Evolutionary conservation across 2,888 invertebrate species (phyloP), one percentile per base, ranked within the genome.

Genomic region (Petrolisthes cinctipes): DNA sequence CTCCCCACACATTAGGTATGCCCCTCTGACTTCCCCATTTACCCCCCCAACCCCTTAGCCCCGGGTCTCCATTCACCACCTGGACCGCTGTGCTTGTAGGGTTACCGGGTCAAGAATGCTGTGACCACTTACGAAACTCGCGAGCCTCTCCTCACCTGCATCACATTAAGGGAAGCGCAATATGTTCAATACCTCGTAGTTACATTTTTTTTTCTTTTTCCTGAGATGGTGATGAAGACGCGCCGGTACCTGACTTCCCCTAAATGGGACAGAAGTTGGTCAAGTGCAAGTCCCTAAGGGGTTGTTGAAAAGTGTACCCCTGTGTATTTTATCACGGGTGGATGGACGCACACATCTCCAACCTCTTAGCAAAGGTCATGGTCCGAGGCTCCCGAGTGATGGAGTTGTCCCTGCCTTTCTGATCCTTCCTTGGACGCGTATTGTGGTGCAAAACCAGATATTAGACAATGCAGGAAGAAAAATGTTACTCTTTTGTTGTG

Each of bases 21-120:
- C 37, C 37, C 71, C 20, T n/a, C 6, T n/a, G 71, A 17, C 14
- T 71, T n/a, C 23, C 68, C 85, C 79, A 20, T 76, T 68, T 37
- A 79, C 66, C 20, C 53, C 82, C 57, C 61, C 78, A 57, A 17
- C 66, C 53, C 37, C 37, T 1, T 37, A 37, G 53, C 73, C 75
- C 84, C 56, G 75, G 73, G 87, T 81, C 84, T 84, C 66, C 81
- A 51, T 56, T 54, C 56, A 57, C 81, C 87, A 80, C 78, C 78
- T 56, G 53, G 86, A 86, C 86, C 66, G 54, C 86, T 84, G 87
- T 88, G 87, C 87, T 88, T 88, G 84, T 88, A 88, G 87, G 83
- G 80, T 88, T 57, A 88, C 54, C 79, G 81, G 87, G 87, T 88
- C 87, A 88, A 84, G 81, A 84, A 81, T 81, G 84, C 76, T 81